phyloP scores from a whole-genome alignment of 2,113 vertebrate species.

The Hippocampus mohnikei region DNA sequence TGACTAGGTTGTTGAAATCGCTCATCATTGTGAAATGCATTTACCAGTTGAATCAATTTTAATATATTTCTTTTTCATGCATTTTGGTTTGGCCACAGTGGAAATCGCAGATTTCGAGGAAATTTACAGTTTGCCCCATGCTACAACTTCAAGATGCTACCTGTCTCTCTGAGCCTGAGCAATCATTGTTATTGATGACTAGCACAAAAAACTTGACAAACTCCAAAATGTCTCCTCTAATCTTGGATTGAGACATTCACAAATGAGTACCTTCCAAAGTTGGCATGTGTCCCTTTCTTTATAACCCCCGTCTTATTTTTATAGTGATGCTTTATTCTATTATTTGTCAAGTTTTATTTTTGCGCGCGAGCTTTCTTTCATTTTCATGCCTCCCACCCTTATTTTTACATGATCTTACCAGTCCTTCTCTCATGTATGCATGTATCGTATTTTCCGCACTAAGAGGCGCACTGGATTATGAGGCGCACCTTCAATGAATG shows the following conservation, averaged over 20 bases:
- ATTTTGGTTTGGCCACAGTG: no score
- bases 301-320: slow-evolving; percentile 30
- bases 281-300: slow-evolving; percentile 18
- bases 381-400: slow-evolving; percentile 3
- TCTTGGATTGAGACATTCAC: slow-evolving; percentile 40
- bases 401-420: slow-evolving; percentile 13
- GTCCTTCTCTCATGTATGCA: background rate
- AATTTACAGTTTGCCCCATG: no score
- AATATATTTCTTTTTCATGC: no score
- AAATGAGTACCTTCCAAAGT: slow-evolving; percentile 32
- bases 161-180: slow-evolving; percentile 63
- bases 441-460: no score
- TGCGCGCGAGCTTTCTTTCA: slow-evolving; percentile 12
- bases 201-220: slow-evolving; percentile 28
- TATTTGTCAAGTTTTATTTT: slow-evolving; percentile 33
- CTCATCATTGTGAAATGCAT: no score
- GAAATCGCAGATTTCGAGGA: no score
- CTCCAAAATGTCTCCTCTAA: slow-evolving; percentile 23
- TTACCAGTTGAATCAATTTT: no score
- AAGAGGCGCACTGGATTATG: no score
- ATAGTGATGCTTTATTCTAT: slow-evolving; percentile 23
- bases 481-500: no score
- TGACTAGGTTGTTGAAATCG: no score
- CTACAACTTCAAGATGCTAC: slow-evolving; percentile 47
- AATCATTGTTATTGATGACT: slow-evolving; percentile 61